Percentiles rank a stretch among this genome's conserved stretches.
Conservation (phyloP, 2,113 vertebrate genomes). For the Menura novaehollandiae region DNA sequence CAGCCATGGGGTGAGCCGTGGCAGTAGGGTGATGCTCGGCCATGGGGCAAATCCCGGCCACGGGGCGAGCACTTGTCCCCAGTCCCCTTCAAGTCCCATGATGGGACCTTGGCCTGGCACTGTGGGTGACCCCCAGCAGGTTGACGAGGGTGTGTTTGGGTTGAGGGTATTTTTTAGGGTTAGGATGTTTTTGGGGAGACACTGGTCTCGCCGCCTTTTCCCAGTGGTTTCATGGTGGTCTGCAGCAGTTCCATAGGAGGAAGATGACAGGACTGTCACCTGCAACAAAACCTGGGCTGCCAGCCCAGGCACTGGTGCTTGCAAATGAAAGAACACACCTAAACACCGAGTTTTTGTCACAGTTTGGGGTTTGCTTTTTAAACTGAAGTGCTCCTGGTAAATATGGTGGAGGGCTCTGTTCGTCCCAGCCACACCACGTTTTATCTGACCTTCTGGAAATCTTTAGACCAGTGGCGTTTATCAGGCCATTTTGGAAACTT, state of each 20-base stretch:
- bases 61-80: neutral
- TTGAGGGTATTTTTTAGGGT: neutral
- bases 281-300: neutral
- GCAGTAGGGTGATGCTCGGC: neutral
- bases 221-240: accelerated
- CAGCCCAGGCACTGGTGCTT: neutral
- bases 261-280: neutral
- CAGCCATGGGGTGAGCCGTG: neutral
- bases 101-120: accelerated
- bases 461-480: neutral
- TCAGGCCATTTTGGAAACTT: neutral
- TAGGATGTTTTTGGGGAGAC: neutral
- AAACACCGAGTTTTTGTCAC: accelerated
- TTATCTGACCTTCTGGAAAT: neutral
- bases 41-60: accelerated
- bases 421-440: neutral
- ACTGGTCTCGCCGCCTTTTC: accelerated
- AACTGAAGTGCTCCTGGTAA: neutral
- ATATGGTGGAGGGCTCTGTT: neutral
- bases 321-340: neutral
- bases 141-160: neutral
- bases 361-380: neutral
- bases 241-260: accelerated
- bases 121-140: accelerated
- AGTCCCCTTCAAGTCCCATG: accelerated